phyloP scores from a whole-genome alignment of 2,797 vertebrate species.

The Chaetophractus vellerosus region DNA sequence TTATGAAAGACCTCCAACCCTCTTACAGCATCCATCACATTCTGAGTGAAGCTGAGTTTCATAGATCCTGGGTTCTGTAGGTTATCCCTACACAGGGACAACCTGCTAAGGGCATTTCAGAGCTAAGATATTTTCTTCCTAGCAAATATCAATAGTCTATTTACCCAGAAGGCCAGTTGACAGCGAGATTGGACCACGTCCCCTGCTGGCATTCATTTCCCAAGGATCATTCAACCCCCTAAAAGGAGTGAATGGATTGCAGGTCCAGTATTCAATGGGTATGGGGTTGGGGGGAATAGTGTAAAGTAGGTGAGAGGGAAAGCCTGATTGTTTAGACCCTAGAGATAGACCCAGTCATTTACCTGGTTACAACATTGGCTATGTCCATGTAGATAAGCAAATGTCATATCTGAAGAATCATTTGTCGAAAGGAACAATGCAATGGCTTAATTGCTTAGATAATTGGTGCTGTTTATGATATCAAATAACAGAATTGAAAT shows the following conservation, averaged over 20 bases:
- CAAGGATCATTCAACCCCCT: neutral
- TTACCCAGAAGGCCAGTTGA: neutral
- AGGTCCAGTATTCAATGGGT: neutral
- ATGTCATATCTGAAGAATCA: neutral
- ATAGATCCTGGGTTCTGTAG: neutral
- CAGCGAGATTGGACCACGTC: neutral
- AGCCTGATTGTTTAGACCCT: neutral
- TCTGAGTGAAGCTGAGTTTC: neutral
- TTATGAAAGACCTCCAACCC: neutral
- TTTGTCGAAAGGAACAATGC: neutral
- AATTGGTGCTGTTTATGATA: neutral
- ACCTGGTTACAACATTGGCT: neutral
- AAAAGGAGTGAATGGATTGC: neutral
- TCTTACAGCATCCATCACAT: neutral
- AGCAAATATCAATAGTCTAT: conserved; percentile 4
- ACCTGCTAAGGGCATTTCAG: conserved; percentile 7
- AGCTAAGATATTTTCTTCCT: neutral
- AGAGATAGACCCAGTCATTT: neutral
- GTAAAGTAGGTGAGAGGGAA: neutral
- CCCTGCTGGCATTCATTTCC: neutral
- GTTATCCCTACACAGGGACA: neutral
- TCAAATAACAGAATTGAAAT: neutral
- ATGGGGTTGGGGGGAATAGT: neutral
- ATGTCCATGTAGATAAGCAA: neutral
- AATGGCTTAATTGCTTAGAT: neutral